A percentile compares a stretch with the other conserved stretches of the same genome.
phyloP scores from a whole-genome alignment of 2,113 vertebrate genomes.

The Synodontis membranacea region DNA sequence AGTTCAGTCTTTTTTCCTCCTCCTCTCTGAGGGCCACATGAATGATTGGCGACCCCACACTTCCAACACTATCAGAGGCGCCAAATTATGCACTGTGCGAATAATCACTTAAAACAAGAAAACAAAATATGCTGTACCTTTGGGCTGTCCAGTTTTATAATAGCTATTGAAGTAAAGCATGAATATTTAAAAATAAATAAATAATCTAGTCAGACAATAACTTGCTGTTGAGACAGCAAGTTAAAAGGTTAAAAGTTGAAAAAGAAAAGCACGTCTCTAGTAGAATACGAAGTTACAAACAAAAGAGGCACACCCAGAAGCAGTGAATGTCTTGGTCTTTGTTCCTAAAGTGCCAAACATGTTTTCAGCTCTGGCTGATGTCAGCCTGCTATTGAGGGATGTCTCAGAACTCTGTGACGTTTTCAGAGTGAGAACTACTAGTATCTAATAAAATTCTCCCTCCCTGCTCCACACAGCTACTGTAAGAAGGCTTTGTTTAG shows the following conservation, averaged over 20 bases:
- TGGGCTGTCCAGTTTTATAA: neutral
- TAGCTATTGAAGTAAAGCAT: neutral
- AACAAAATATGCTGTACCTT: neutral
- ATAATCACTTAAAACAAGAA: no score
- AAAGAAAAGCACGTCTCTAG: neutral
- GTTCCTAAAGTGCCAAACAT: constrained; percentile 43
- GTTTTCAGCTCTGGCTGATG: constrained; percentile 32
- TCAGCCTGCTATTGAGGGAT: constrained; percentile 38
- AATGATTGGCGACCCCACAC: neutral
- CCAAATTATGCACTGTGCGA: no score
- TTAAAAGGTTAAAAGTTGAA: neutral
- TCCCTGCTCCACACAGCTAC: neutral
- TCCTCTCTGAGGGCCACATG: no score
- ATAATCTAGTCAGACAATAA: neutral
- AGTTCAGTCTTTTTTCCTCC: neutral
- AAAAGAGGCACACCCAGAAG: constrained; percentile 38
- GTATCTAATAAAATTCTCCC: constrained; percentile 15
- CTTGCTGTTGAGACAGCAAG: neutral
- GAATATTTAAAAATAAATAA: no score
- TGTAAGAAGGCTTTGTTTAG: neutral
- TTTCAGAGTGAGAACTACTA: constrained; percentile 1
- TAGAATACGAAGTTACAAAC: constrained; percentile 29
- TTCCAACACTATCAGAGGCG: no score
- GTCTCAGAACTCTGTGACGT: constrained; percentile 4
- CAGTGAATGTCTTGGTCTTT: constrained; percentile 34